Percentiles rank a stretch among this genome's conserved stretches.
Evolutionary conservation across 1,140 invertebrate species (phyloP).

Genomic region (Apis laboriosa): DNA sequence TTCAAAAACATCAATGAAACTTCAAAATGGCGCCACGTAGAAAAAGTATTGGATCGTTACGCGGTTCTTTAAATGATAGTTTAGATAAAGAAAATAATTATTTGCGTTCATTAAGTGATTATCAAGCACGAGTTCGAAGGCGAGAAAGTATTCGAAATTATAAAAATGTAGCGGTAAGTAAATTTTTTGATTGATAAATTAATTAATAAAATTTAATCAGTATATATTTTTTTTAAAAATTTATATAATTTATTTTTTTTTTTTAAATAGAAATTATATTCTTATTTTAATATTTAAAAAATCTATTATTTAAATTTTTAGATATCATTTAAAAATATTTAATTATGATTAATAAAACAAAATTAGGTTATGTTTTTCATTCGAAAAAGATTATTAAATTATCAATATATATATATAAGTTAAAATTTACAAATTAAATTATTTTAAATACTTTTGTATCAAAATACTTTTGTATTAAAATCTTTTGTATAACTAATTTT

Average conservation of each 20-base stretch:
- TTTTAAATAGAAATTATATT: neutral
- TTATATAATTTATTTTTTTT: neutral
- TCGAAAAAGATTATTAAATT: neutral
- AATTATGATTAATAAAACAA: neutral
- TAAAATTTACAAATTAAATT: too few species aligned
- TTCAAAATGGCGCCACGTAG: constrained; percentile 75
- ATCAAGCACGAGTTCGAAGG: constrained; percentile 72
- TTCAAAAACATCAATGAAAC: neutral
- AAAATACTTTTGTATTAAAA: too few species aligned
- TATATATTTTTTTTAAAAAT: neutral
- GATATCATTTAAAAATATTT: neutral
- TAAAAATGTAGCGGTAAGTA: constrained; percentile 72
- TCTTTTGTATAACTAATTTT: too few species aligned
- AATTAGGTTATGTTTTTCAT: constrained; percentile 3
- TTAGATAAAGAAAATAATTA: constrained; percentile 77
- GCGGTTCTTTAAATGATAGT: constrained; percentile 42
- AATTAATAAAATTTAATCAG: neutral
- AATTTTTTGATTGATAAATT: neutral
- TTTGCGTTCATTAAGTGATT: constrained; percentile 76
- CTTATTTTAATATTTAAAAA: too few species aligned
- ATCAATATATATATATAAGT: neutral
- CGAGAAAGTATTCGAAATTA: constrained; percentile 74
- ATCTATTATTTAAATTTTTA: neutral
- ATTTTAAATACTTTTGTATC: too few species aligned
- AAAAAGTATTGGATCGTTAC: constrained; percentile 63